A percentile compares a stretch with the other conserved stretches of the same genome.
Conservation (phyloP, 2,797 vertebrate genomes). For the Gymnoscopelus microlampas region DNA sequence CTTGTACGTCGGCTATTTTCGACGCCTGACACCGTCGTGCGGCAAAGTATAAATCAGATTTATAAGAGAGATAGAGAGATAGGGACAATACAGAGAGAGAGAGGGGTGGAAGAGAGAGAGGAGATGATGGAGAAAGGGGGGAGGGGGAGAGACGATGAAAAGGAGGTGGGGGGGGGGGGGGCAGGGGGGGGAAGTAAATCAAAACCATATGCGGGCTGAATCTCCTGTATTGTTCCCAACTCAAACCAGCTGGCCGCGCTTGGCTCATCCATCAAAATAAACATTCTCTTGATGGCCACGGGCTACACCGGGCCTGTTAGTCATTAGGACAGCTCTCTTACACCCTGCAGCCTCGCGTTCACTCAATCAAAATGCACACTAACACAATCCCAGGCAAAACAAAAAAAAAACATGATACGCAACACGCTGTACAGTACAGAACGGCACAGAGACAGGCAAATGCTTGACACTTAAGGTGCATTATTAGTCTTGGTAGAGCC, state of each 20-base stretch:
- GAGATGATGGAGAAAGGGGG: constrained; percentile 48
- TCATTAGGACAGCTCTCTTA: constrained; percentile 74
- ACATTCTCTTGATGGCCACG: constrained; percentile 77
- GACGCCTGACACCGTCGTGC: no score
- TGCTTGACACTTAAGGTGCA: no score
- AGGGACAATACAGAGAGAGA: background rate
- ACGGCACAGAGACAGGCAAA: no score
- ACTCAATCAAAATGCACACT: constrained; percentile 5
- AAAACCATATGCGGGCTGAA: constrained; percentile 82
- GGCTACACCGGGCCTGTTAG: constrained; percentile 74
- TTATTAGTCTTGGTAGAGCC: no score
- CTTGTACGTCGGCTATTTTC: no score
- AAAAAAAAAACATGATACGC: no score
- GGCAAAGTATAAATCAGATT: no score
- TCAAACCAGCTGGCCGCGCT: constrained; percentile 82
- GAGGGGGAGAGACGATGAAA: constrained; percentile 47
- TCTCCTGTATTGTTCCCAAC: constrained; percentile 84
- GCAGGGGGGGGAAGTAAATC: constrained; percentile 65
- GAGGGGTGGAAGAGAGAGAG: constrained; percentile 41
- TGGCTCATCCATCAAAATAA: constrained; percentile 86
- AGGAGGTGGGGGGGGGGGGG: constrained; percentile 22
- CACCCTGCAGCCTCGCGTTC: constrained; percentile 53
- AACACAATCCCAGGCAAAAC: background rate
- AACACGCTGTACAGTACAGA: no score
- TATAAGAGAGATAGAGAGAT: background rate